phyloP scores from a whole-genome alignment of 2,797 vertebrate species.

The Dromococcyx pavoninus region DNA sequence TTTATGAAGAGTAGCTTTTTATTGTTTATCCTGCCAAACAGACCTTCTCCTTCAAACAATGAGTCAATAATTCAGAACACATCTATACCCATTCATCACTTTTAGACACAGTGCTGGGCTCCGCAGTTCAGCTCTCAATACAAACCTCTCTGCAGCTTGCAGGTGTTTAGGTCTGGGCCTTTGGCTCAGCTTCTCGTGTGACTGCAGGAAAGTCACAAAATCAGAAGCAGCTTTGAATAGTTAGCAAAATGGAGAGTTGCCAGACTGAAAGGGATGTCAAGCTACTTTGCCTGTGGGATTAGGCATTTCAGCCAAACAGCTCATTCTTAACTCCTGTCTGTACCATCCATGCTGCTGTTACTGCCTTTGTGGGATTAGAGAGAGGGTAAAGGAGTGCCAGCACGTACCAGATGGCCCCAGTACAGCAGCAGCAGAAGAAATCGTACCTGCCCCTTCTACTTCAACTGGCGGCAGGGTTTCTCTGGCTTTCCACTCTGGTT shows the following conservation, averaged over 20 bases:
- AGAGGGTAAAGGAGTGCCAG: conserved; percentile 5
- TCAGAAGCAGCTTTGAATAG: background rate
- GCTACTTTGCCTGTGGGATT: conserved; percentile 30
- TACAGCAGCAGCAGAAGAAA: background rate
- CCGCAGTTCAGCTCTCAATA: background rate
- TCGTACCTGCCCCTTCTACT: background rate
- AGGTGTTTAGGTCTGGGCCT: background rate
- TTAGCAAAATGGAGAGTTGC: background rate
- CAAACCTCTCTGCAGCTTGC: background rate
- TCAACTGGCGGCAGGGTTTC: background rate
- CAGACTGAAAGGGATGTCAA: background rate
- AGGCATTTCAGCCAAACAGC: background rate
- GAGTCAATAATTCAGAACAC: background rate
- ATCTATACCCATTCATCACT: background rate
- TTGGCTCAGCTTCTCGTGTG: background rate
- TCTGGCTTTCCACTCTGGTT: background rate
- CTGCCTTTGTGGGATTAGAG: conserved; percentile 31
- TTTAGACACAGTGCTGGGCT: background rate
- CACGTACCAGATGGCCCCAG: background rate
- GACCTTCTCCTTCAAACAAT: background rate
- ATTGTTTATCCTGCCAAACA: background rate
- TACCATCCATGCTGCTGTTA: conserved; percentile 16
- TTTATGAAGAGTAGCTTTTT: background rate
- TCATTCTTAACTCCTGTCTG: conserved; percentile 24
- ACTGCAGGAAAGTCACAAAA: background rate